phyloP scores from a whole-genome alignment of 2,888 invertebrate species.

The Anoplius nigerrimus region DNA sequence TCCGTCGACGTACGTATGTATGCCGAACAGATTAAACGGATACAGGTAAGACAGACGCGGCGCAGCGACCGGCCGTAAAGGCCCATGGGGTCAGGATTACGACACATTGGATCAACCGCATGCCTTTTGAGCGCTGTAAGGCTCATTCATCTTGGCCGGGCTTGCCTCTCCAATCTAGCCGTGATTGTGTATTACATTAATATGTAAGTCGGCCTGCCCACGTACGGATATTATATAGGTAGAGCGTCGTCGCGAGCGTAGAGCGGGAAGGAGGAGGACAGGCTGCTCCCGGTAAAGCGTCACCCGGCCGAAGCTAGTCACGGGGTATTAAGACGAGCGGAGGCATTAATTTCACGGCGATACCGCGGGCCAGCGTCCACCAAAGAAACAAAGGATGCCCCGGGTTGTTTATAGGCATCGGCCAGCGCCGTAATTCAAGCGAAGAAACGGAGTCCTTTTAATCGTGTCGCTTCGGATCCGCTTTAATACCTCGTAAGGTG shows the following conservation, averaged over 20 bases:
- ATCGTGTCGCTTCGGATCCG: too few species aligned
- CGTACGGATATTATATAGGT: conserved; percentile 47
- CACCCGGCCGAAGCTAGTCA: conserved; percentile 10
- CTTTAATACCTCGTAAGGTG: too few species aligned
- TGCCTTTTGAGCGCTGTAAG: conserved; percentile 56
- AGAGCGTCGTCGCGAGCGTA: too few species aligned
- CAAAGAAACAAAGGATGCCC: too few species aligned
- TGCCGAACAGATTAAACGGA: conserved; percentile 60
- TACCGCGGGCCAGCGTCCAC: too few species aligned
- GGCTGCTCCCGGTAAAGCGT: conserved; percentile 24
- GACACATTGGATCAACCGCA: conserved; percentile 62
- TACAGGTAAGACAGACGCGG: conserved; percentile 26
- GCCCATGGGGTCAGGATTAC: conserved; percentile 61
- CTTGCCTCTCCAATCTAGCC: conserved; percentile 54
- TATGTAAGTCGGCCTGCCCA: conserved; percentile 57
- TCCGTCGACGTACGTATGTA: too few species aligned
- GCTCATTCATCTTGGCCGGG: conserved; percentile 53
- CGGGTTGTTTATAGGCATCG: too few species aligned
- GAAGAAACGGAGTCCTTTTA: too few species aligned
- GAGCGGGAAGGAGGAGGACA: background rate
- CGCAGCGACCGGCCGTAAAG: conserved; percentile 40
- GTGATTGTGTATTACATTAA: conserved; percentile 60
- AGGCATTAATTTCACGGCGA: too few species aligned
- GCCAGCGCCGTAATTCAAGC: too few species aligned
- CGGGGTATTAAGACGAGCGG: too few species aligned